Evolutionary conservation across 2,888 invertebrate genomes (phyloP), one percentile per base, ranked within the genome.

Genomic region (Euproctis similis): DNA sequence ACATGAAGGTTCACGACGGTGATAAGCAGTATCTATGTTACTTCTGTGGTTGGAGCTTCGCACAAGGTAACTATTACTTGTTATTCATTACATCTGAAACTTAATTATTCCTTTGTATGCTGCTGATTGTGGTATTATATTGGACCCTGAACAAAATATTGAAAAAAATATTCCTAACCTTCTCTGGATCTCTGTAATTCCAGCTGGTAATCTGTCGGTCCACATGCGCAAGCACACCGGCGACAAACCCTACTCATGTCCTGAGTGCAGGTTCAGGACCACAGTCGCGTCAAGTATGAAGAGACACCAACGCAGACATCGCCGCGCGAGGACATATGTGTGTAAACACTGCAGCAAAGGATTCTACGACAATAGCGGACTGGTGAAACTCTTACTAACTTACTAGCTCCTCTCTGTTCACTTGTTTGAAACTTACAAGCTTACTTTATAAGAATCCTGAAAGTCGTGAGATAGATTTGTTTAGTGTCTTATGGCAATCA

Each of bases 221-320:
- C 85, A 85, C 56, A 56, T 75, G 53, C 70, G 76, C 0, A 50
- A 47, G 2, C 84, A 85, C 63, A 72, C 78, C 0, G 81, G 78
- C 10, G 69, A 60, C 39, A 72, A 71, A 46, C 80, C 82, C 10
- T 67, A 63, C 58, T 36, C 54, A 22, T 85, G 85, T 42, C 14
- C 34, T 4, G 40, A 48, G 40, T 85, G 85, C 47, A 47, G 46
- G 2, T 81, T 72, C 61, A 62, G 70, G 16, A 57, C 75, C 1
- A 54, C 68, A 31, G 63, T 60, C 27, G 60, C 68, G 1, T 67
- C 72, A 14, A 66, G 57, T 37, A 58, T 78, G 53, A 61, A 67
- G 9, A 62, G 81, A 1, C 84, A 84, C 60, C 57, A 58, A 57
- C 67, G 71, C 3, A 38, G 59, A n/a, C 85, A 84, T 53, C 40